Evolutionary conservation across 2,888 invertebrate genomes (phyloP).

Genomic region (Dryobota labecula): DNA sequence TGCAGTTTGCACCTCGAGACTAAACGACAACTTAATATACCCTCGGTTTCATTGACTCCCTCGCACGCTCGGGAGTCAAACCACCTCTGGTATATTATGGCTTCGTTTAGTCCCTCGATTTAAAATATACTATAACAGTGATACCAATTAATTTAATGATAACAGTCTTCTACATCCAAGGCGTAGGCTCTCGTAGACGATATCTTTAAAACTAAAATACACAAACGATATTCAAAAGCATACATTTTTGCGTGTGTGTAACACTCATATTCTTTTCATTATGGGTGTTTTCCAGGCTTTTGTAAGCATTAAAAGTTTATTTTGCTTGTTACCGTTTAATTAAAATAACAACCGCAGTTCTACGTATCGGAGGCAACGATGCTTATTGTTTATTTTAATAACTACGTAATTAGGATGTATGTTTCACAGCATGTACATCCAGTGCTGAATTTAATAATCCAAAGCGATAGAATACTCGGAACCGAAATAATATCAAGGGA

Average conservation of each 20-base stretch:
- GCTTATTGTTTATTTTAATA: background rate
- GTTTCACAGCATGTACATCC: background rate
- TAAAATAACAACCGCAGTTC: background rate
- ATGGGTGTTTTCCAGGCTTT: background rate
- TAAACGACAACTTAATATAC: too few species aligned
- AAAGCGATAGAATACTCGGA: background rate
- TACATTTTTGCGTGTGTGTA: background rate
- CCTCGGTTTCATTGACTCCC: too few species aligned
- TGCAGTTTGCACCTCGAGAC: too few species aligned
- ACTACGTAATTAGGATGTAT: background rate
- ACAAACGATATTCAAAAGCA: background rate
- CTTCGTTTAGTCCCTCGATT: too few species aligned
- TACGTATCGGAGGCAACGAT: background rate
- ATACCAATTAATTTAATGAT: background rate
- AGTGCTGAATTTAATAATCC: background rate
- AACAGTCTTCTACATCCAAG: background rate
- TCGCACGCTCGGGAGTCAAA: too few species aligned
- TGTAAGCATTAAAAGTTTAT: background rate
- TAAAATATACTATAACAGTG: too few species aligned
- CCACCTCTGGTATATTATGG: too few species aligned
- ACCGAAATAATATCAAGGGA: background rate
- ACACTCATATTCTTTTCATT: background rate
- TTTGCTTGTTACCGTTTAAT: background rate
- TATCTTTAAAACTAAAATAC: background rate
- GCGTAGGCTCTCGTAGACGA: background rate